Base-by-base conservation (phyloP, 2,888 invertebrate species). In the Trichogramma evanescens region DNA sequence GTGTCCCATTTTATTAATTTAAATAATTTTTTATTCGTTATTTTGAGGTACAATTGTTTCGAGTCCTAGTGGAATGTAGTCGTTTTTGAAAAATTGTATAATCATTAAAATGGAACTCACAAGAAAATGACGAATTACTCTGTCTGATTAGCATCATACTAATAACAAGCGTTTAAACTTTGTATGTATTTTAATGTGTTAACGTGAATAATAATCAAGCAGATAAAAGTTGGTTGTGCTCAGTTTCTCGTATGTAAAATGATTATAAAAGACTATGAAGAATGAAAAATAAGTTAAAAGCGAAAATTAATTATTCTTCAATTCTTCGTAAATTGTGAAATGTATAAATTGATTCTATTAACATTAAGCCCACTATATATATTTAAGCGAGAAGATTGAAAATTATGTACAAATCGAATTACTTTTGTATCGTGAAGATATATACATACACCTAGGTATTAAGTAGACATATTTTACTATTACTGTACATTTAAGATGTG, bases 401-500 rank as follows among this genome's bases (percentile, higher is more conserved):
- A 61, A 61, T 61, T 61, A 55, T 61, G 61, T 61, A 61, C 61
- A 61, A 61, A 61, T 61, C 52, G 46, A 52, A 58, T 58, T 46
- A 61, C 55, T 61, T 61, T 62, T 58, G 56, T 62, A 58, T 59
- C 54, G 50, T 58, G 26, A 26, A 26, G 3, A 26, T 26, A 26
- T 26, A 26, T 26, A 26, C 2, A 26, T 26, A 26, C 26, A 26
- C 26, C 26, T 26, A 26, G 26, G 26, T 26, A 26, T 26, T 26
- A 26, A 26, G 26, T 26, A 26, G 26, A 26, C 26, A 26, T 45
- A 45, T n/a, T 45, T 45, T 45, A n/a, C 45, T 45, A 9, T n/a
- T n/a, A n/a, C n/a, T 45, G 45, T 45, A n/a, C n/a, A 45, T n/a
- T n/a, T 45, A n/a, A 45, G n/a, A n/a, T 45, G 45, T n/a, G n/a